Percentiles rank a stretch among this genome's conserved stretches.
phyloP scores from a whole-genome alignment of 2,113 vertebrate genomes.

The Guaruba guarouba region DNA sequence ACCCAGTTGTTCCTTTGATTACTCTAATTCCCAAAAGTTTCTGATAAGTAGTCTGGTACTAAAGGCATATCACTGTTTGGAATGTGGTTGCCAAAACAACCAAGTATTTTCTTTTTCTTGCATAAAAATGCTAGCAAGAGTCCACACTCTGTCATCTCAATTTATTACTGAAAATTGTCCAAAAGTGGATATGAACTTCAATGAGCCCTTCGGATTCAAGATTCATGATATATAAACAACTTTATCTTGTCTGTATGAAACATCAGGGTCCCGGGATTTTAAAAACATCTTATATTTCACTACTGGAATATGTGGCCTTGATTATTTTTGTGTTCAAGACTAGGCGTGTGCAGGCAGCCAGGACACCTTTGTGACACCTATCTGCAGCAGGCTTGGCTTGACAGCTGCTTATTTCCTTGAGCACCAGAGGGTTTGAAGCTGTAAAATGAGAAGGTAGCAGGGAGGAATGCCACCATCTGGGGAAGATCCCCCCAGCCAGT shows the following conservation, averaged over 20 bases:
- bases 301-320: not conserved
- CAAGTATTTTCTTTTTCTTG: not conserved
- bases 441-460: not conserved
- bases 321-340: not conserved
- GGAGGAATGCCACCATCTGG: not conserved
- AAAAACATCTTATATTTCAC: not conserved
- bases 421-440: not conserved
- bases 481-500: not conserved
- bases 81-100: not conserved
- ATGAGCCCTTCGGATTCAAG: not conserved
- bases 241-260: not conserved
- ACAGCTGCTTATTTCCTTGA: not conserved
- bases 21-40: not conserved
- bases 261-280: not conserved
- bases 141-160: not conserved
- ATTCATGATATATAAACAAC: not conserved
- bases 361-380: not conserved
- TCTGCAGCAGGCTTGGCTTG: not conserved
- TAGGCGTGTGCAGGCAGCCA: fast-evolving
- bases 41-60: not conserved
- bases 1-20: not conserved
- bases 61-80: not conserved
- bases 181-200: not conserved
- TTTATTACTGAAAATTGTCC: not conserved
- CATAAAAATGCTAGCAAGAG: not conserved